Base-by-base conservation (phyloP, 2,113 vertebrate genomes). In the Blennius ocellaris region DNA sequence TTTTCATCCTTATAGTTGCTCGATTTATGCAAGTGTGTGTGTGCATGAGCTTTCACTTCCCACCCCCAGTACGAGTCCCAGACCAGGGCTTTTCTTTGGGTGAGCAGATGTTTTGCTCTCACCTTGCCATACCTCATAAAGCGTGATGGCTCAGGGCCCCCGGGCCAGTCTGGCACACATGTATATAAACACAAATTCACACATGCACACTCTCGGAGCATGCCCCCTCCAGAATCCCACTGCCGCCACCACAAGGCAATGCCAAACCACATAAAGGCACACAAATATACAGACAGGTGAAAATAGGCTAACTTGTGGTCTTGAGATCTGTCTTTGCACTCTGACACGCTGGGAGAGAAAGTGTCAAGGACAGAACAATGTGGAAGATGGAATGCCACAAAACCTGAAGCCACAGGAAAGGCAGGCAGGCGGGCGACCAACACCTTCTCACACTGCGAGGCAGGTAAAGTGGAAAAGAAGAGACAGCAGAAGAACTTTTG, bases 71-170 rank as follows among this genome's bases (percentile, higher is more conserved):
- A 68, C 47, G 69, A 73, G 78, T 87, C 80, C 80, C 87, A 81
- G 80, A 61, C 81, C 70, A 75, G 72, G 78, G 70, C 76, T 81
- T 88, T 90, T 90, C 80, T 88, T 85, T 85, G 73, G 83, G 76
- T 66, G 44, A 91, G 89, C 91, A 91, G 91, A 93, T 92, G 89
- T 91, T 93, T 88, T 87, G 62, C 83, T 86, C 87, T 92, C 90
- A 91, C 91, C 91, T 91, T 94, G 90, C 93, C 91, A 92, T 89
- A 87, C 87, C 83, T 89, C 87, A 92, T 93, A 93, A 94, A 90
- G 81, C n/a, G 41, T 91, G 91, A 90, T 90, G 87, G 88, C 89
- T 90, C 67, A 21, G 86, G 85, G 86, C 89, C 89, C 79, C 44
- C 47, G 76, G 81, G 85, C 79, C 76, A 77, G 80, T 71, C 69